Conservation (phyloP, 2,888 invertebrate genomes). For the Melinopterus prodromus region DNA sequence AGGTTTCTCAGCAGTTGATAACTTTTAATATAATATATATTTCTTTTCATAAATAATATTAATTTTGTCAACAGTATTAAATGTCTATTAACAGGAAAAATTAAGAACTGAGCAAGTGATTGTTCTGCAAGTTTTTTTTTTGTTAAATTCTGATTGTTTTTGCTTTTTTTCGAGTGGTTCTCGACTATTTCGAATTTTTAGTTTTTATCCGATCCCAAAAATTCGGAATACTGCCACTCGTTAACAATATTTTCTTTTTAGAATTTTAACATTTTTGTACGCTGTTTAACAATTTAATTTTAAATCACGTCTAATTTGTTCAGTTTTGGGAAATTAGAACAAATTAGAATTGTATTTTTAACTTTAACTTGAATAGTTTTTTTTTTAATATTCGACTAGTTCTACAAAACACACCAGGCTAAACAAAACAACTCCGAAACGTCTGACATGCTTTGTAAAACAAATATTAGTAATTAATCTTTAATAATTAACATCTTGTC, state of each 20-base stretch:
- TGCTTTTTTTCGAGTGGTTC: neutral
- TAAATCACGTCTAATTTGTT: neutral
- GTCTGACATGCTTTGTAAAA: too few relatives aligned
- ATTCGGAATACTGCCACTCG: neutral
- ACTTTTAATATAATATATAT: neutral
- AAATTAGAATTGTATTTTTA: neutral
- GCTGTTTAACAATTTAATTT: neutral
- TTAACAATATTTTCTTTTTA: neutral
- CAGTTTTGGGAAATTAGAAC: neutral
- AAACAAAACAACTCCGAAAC: too few relatives aligned
- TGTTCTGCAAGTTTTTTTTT: conserved; percentile 1
- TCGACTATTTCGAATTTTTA: neutral
- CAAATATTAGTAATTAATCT: too few relatives aligned
- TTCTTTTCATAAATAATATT: neutral
- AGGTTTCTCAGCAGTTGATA: neutral
- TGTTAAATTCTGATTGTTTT: neutral
- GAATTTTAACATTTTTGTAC: neutral
- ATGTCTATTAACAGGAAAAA: neutral
- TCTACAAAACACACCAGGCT: too few relatives aligned
- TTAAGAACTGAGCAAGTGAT: neutral
- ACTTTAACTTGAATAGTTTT: too few relatives aligned
- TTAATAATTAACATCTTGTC: too few relatives aligned
- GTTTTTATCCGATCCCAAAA: neutral
- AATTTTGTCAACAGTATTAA: neutral
- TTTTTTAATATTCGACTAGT: too few relatives aligned